Conservation (phyloP, 1,140 invertebrate genomes). For the Psilanteris sp. region DNA sequence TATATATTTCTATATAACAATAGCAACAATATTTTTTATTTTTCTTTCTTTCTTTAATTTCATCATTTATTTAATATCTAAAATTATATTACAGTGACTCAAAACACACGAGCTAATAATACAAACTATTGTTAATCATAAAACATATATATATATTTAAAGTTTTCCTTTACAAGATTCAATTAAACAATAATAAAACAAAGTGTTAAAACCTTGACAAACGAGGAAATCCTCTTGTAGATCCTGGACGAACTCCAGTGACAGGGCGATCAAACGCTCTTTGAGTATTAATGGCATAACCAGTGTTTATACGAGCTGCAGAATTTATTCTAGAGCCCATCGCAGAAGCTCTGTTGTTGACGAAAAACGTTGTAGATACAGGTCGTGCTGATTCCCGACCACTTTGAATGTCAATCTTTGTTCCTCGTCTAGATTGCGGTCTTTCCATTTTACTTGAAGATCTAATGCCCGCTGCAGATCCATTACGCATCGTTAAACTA, state of each 20-base stretch:
- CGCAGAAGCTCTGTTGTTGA: conserved; percentile 61
- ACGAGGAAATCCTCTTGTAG: conserved; percentile 81
- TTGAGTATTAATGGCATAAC: conserved; percentile 56
- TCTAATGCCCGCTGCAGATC: conserved; percentile 26
- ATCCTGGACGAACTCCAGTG: conserved; percentile 87
- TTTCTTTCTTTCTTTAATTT: too few species aligned
- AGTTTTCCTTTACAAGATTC: too few species aligned
- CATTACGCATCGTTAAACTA: conserved; percentile 5
- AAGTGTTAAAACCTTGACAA: conserved; percentile 66
- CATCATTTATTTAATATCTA: too few species aligned
- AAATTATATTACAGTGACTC: too few species aligned
- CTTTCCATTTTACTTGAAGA: conserved; percentile 71
- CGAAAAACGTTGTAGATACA: conserved; percentile 64
- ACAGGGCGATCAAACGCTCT: conserved; percentile 86
- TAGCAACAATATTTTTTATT: too few species aligned
- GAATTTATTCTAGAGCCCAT: conserved; percentile 60
- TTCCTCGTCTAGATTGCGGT: conserved; percentile 72
- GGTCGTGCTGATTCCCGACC: conserved; percentile 65
- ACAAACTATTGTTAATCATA: too few species aligned
- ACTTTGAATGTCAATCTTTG: conserved; percentile 66
- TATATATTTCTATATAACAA: too few species aligned
- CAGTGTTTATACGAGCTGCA: conserved; percentile 63
- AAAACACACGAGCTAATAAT: too few species aligned
- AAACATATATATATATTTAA: too few species aligned
- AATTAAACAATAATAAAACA: too few species aligned